Conservation (phyloP, 1,140 invertebrate species). For the Leptonema lineaticorne region DNA sequence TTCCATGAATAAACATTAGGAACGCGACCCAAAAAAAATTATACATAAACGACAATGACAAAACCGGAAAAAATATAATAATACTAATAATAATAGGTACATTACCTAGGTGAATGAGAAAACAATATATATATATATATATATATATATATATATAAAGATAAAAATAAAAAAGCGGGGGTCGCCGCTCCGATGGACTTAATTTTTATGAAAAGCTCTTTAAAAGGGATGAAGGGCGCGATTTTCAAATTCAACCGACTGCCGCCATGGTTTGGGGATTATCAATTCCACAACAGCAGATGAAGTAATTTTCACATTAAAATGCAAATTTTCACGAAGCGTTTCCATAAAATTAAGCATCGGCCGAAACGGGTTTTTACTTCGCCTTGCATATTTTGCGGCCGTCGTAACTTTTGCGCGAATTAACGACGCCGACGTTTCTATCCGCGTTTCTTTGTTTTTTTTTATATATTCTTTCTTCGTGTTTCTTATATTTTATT, state of each 20-base stretch:
- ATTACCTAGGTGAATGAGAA: no score
- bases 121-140: neutral
- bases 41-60: no score
- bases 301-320: constrained; percentile 40
- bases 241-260: no score
- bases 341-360: constrained; percentile 38
- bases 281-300: constrained; percentile 38
- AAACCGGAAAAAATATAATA: no score
- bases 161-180: constrained; percentile 30
- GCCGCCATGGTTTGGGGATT: no score
- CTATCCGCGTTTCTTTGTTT: neutral
- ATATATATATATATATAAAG: neutral
- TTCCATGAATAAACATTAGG: constrained; percentile 27
- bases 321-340: constrained; percentile 35
- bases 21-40: neutral
- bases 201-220: constrained; percentile 37
- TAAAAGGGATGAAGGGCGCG: no score
- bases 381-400: constrained; percentile 35
- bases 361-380: constrained; percentile 4
- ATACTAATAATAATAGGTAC: no score
- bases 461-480: neutral
- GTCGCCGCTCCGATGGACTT: constrained; percentile 14
- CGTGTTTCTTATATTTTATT: no score
- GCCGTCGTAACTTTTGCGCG: constrained; percentile 17
- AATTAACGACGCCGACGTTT: constrained; percentile 18